phyloP scores from a whole-genome alignment of 2,113 vertebrate species.

The Varanus komodoensis region DNA sequence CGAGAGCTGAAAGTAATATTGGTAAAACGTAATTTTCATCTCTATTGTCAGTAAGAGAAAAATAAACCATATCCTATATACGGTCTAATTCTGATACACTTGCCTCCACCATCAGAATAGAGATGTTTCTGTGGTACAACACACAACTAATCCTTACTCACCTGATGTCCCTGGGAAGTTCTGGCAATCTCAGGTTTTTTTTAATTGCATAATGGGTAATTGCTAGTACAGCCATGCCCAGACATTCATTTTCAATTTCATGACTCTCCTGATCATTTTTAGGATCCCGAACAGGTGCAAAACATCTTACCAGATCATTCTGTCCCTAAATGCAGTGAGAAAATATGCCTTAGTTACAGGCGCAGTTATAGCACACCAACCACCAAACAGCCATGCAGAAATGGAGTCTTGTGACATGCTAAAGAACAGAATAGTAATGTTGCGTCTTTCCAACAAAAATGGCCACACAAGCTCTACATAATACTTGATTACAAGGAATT shows the following conservation, averaged over 20 bases:
- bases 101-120: neutral
- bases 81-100: neutral
- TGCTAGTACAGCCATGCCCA: slow-evolving; percentile 97
- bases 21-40: neutral
- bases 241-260: slow-evolving; percentile 95
- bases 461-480: too few species aligned
- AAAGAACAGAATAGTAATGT: neutral
- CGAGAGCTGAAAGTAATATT: neutral
- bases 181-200: slow-evolving; percentile 76
- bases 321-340: slow-evolving; percentile 81
- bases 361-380: neutral
- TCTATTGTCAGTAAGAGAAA: neutral
- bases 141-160: slow-evolving; percentile 53
- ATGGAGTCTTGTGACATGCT: neutral
- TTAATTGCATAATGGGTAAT: slow-evolving; percentile 90
- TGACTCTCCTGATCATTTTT: slow-evolving; percentile 87
- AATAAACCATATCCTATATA: too few species aligned
- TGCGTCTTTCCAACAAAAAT: neutral
- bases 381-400: neutral
- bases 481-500: neutral
- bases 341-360: neutral
- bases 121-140: neutral
- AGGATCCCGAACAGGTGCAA: slow-evolving; percentile 86
- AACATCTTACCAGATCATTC: slow-evolving; percentile 89
- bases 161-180: slow-evolving; percentile 88